Evolutionary conservation across 2,888 invertebrate species (phyloP), one percentile per base, ranked within the genome.

Genomic region (Stramonita haemastoma): DNA sequence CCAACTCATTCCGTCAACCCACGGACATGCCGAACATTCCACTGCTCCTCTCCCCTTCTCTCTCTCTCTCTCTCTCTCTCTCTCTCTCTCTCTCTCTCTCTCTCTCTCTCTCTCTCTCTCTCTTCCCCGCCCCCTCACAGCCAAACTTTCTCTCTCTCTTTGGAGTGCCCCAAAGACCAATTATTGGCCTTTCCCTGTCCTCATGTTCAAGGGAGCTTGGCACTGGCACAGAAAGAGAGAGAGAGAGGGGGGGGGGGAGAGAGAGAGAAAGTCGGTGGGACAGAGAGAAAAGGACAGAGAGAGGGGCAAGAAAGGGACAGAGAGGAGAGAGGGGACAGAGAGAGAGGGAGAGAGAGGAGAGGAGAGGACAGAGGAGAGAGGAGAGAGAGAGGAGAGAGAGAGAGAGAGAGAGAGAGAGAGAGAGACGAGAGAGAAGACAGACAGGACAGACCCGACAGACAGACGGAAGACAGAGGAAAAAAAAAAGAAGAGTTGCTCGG

Each of bases 291-390:
- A 17, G 36, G 77, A 87, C 26, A 79, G 87, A 79, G 26, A 5
- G 57, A 29, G 79, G 36, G 26, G 29, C 13, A 26, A 46, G 11
- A 17, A 34, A n/a, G 0, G 11, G 60, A 22, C n/a, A n/a, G 0
- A n/a, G 34, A 17, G 6, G 34, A 70, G 77, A 26, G 34, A 32
- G 29, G 83, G 70, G 70, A 32, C n/a, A 79, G 15, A 79, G 11
- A 32, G 32, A 32, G 32, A 32, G 8, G 1, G 46, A 26, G 79
- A 79, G 87, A 87, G 77, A 87, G n/a, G 84, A 84, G 88, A 81
- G 88, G 60, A 79, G 79, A 56, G 60, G 88, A 81, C 81, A 88
- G 81, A 81, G 79, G 34, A 34, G 29, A 19, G 73, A 81, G 13
- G 32, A 60, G 60, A 6, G 17, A 17, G 85, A 29, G 57, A 85